These are phyloP conservation scores for Manis javanica DNA, from an alignment of 2,797 vertebrate genomes.

Conservation along the genomic window DNA sequence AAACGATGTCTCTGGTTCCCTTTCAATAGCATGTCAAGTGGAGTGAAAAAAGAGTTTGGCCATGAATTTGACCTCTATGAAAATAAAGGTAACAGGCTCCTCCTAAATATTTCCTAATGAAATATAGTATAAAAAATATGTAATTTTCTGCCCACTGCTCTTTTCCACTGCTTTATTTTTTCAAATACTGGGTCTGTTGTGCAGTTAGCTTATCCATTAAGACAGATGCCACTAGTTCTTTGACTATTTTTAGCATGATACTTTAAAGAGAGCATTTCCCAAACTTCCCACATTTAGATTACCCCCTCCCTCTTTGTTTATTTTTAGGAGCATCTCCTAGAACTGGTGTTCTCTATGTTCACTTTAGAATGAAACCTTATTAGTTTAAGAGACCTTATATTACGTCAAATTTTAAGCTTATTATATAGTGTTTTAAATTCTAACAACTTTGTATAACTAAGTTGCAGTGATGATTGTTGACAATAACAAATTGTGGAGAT, in stretches of 20 bases:
- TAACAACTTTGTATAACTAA: background rate
- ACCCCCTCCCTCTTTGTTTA: background rate
- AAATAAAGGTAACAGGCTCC: constrained; percentile 95
- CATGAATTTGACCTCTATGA: constrained; percentile 96
- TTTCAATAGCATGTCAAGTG: constrained; percentile 94
- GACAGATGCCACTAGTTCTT: background rate
- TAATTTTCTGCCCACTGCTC: background rate
- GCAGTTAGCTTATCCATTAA: background rate
- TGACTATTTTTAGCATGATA: background rate
- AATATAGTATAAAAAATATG: background rate
- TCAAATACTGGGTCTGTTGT: background rate
- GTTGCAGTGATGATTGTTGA: background rate
- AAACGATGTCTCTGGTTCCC: constrained; percentile 98
- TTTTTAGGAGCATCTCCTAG: background rate
- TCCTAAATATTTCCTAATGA: constrained; percentile 66
- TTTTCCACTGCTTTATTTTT: background rate
- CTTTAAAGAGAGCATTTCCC: background rate
- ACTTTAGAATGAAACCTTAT: too few relatives aligned
- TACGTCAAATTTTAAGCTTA: background rate
- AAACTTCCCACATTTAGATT: background rate
- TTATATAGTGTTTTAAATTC: background rate
- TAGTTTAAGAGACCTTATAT: background rate
- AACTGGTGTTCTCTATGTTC: background rate
- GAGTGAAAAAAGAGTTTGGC: constrained; percentile 91
- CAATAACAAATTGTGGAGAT: background rate